Evolutionary conservation across 1,140 invertebrate genomes (phyloP).

Genomic region (Drosophila asahinai): DNA sequence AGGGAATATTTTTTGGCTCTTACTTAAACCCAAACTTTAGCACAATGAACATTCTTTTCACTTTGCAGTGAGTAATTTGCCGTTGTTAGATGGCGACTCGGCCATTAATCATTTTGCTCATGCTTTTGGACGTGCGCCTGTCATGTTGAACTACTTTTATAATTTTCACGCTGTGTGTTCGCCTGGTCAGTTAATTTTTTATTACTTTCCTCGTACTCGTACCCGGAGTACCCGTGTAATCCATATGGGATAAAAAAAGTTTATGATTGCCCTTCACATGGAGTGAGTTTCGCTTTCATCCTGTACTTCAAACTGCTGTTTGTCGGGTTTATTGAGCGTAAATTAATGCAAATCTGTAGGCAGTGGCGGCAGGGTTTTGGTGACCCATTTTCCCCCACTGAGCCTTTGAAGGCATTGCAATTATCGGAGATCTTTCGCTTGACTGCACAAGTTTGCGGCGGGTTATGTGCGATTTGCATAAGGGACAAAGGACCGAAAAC

Average conservation of each 20-base stretch:
- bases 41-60: conserved; percentile 11
- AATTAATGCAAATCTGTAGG: conserved; percentile 59
- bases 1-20: neutral
- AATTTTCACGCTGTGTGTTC: conserved; percentile 61
- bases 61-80: conserved; percentile 25
- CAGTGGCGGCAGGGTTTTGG: conserved; percentile 9
- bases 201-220: conserved; percentile 12
- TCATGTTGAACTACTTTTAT: conserved; percentile 80
- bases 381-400: conserved; percentile 13
- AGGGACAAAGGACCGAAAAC: conserved; percentile 37
- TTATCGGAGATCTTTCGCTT: conserved; percentile 74
- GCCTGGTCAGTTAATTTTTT: conserved; percentile 63
- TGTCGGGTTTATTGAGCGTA: conserved; percentile 56
- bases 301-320: conserved; percentile 9
- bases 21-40: neutral
- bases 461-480: conserved; percentile 66
- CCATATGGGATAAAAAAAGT: conserved; percentile 35
- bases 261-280: conserved; percentile 22
- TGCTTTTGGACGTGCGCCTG: conserved; percentile 64
- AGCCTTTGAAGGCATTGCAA: conserved; percentile 56
- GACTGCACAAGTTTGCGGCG: conserved; percentile 58
- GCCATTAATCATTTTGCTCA: conserved; percentile 65
- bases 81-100: conserved; percentile 32
- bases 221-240: conserved; percentile 8
- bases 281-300: conserved; percentile 20